These are phyloP conservation scores for Nannoperca australis DNA, from an alignment of 2,797 vertebrate species.

Conservation along the genomic window DNA sequence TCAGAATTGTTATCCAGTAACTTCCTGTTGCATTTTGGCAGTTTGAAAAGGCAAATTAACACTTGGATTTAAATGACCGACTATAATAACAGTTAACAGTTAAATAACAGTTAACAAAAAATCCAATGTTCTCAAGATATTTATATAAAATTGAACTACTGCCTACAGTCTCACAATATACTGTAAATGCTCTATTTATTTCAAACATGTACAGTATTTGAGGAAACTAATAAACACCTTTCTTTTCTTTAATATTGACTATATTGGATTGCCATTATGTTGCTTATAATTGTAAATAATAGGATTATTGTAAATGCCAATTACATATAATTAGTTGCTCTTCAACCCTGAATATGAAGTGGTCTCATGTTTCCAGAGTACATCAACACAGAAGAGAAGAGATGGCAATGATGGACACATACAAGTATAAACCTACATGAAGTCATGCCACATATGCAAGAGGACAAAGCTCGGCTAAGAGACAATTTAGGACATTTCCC, in stretches of 20 bases:
- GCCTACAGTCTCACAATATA: conserved; percentile 51
- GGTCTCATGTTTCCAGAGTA: conserved; percentile 46
- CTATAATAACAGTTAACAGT: conserved; percentile 31
- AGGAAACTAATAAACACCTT: conserved; percentile 39
- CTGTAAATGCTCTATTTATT: conserved; percentile 29
- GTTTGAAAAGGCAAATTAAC: conserved; percentile 56
- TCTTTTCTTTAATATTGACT: conserved; percentile 17
- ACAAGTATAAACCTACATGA: conserved; percentile 67
- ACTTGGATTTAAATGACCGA: conserved; percentile 42
- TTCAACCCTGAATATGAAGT: conserved; percentile 50
- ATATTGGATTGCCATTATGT: conserved; percentile 26
- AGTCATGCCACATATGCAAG: conserved; percentile 68
- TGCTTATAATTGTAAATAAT: not conserved
- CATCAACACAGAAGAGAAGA: conserved; percentile 50
- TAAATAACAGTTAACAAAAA: conserved; percentile 33
- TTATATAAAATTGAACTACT: conserved; percentile 42
- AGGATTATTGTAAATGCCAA: conserved; percentile 43
- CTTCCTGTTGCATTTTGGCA: conserved; percentile 55
- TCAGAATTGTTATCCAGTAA: conserved; percentile 31
- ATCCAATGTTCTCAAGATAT: conserved; percentile 22
- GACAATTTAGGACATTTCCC: conserved; percentile 41
- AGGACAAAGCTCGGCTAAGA: conserved; percentile 29
- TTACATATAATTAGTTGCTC: conserved; percentile 31
- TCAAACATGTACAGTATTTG: conserved; percentile 32
- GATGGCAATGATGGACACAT: conserved; percentile 56